Evolutionary conservation across 2,888 invertebrate genomes (phyloP), one percentile per base, ranked within the genome.

Genomic region (Dendrolimus pini): DNA sequence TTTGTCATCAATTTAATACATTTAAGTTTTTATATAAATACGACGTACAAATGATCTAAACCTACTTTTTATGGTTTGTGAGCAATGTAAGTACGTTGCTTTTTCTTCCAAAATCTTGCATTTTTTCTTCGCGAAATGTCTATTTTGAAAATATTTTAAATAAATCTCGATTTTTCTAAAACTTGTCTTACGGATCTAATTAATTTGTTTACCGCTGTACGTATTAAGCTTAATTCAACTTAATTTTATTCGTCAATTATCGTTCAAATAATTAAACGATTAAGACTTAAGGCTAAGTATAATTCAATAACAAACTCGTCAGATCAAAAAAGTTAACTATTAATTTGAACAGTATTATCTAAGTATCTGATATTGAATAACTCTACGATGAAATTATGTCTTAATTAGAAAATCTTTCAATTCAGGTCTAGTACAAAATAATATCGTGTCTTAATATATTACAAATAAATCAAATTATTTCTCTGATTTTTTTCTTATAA

Each of bases 371-470:
- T 30, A 30, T 30, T 30, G 30, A 30, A 30, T 6, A 6, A 30
- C 3, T 30, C 30, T 30, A 6, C 30, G 30, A 30, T 30, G 0
- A 30, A 30, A 30, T 30, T 30, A 18, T 18, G 30, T 30, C 30
- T 30, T 6, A 3, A 30, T 0, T 30, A 6, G 6, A 30, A 30
- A 30, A 30, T 30, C 30, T 30, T 30, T 3, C 30, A 30, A 30
- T 72, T 76, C 69, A 76, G 79, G 75, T 78, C 80, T 80, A 82
- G 85, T 87, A 84, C 84, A 85, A 86, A 85, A 74, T 72, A 61
- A 71, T 72, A 70, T 76, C 64, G 83, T 83, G 81, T 83, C 80
- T 82, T 83, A 83, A 63, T 72, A 66, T 12, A 47, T 47, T 9
- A 47, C 9, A 10, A 47, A 67, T 47, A 47, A 10, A 47, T 47